These are phyloP conservation scores for Carcharodon carcharias DNA, from an alignment of 2,797 vertebrate species.

Conservation along the genomic window DNA sequence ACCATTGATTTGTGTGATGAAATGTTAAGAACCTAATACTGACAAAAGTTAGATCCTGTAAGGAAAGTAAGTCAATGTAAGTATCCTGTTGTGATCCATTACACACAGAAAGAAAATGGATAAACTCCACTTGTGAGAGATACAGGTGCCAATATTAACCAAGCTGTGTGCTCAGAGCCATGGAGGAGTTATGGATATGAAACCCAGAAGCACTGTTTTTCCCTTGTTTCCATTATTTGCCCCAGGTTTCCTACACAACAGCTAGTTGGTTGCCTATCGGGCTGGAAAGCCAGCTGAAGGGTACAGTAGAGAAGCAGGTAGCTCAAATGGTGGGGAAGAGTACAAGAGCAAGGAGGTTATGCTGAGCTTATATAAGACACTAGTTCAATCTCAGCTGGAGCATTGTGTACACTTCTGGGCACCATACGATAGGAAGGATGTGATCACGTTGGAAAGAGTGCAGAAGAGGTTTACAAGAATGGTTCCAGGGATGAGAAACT, in stretches of 20 bases:
- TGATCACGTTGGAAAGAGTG: too few relatives aligned
- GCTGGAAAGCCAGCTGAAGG: background rate
- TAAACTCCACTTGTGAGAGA: background rate
- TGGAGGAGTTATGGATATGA: background rate
- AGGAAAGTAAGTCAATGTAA: background rate
- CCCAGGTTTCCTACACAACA: background rate
- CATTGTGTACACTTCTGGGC: too few relatives aligned
- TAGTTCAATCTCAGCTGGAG: too few relatives aligned
- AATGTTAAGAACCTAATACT: background rate
- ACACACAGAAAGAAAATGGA: background rate
- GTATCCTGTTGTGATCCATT: background rate
- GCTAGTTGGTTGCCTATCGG: background rate
- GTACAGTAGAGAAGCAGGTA: too few relatives aligned
- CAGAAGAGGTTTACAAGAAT: too few relatives aligned
- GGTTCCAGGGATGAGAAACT: too few relatives aligned
- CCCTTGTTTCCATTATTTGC: background rate
- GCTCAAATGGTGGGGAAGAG: too few relatives aligned
- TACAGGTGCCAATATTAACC: background rate
- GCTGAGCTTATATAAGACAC: too few relatives aligned
- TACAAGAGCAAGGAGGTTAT: too few relatives aligned
- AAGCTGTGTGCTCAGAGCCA: fast-evolving
- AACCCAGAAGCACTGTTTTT: background rate
- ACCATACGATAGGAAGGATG: too few relatives aligned
- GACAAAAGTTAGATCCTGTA: background rate
- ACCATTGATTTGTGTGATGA: background rate